Evolutionary conservation across 2,797 vertebrate genomes (phyloP), one percentile per base, ranked within the genome.

Genomic region (Pempheris klunzingeri): DNA sequence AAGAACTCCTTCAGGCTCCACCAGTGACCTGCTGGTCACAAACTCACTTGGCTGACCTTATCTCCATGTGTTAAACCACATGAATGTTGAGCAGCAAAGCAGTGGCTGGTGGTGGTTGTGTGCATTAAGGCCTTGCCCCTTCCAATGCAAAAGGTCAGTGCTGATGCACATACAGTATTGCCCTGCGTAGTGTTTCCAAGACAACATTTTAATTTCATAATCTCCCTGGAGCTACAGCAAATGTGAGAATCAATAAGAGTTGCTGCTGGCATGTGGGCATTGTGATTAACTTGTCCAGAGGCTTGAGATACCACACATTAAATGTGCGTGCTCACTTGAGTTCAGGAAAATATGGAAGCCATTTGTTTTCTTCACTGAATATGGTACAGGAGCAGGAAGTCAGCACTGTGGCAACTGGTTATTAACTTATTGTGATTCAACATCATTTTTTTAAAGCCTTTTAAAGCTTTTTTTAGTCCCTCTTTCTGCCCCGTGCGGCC

Each of bases 271-370:
- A 84, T 79, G 59, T 78, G 59, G 74, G 70, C 76, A 54, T 20
- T 65, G 74, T 87, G 80, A 90, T 91, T 80, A 88, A 87, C 74
- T 85, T 81, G 66, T 74, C 85, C 71, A 71, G 65, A 55, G 74
- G 72, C 67, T 66, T 50, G 60, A 84, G 50, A 68, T 80, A 28
- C 38, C 4, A 1, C 43, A 41, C 50, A 77, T 64, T 77, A 74
- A 87, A 82, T 55, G 59, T 77, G 24, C 61, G 52, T 60, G 82
- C 61, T 69, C 43, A 59, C 54, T 81, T 81, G 50, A 82, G 85
- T 81, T 90, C 81, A 84, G 74, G 70, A 80, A 74, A 79, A 87
- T 78, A 78, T 59, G 30, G 52, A 54, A 78, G 63, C 59, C 36
- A 76, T 78, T 87, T 82, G 28, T 86, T 83, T 75, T 43, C 52